Percentiles rank a stretch among this genome's conserved stretches.
These are phyloP conservation scores for Nezara viridula DNA, from an alignment of 2,888 invertebrate genomes.

Conservation along the genomic window DNA sequence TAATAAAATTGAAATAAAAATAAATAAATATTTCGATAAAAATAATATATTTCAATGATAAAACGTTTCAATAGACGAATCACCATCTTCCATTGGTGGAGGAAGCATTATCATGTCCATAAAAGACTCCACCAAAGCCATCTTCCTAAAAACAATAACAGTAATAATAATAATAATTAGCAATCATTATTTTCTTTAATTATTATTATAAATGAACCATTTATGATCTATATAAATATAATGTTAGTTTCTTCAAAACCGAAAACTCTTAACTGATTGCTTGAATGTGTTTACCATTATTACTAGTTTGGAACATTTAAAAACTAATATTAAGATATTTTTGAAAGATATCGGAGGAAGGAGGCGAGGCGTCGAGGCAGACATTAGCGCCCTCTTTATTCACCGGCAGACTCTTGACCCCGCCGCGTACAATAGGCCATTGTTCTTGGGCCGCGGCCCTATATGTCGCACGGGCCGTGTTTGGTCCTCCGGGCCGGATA, in stretches of 20 bases:
- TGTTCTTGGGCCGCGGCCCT: constrained; percentile 16
- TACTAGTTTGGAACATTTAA: too few species aligned
- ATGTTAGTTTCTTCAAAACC: too few species aligned
- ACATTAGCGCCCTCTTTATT: neutral
- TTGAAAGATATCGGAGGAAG: too few species aligned
- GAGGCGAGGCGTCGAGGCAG: neutral
- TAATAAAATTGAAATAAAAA: too few species aligned
- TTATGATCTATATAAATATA: too few species aligned
- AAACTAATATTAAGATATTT: too few species aligned
- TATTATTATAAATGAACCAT: neutral
- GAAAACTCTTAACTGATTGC: too few species aligned
- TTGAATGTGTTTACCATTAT: too few species aligned
- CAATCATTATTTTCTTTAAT: neutral
- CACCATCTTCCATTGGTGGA: neutral
- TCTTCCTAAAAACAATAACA: constrained; percentile 51
- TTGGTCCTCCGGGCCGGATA: constrained; percentile 11
- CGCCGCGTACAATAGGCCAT: constrained; percentile 53
- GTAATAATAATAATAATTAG: neutral
- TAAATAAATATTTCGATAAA: neutral
- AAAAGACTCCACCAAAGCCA: constrained; percentile 58
- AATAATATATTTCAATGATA: constrained; percentile 19
- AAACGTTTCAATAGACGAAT: neutral
- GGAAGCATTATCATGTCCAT: constrained; percentile 59
- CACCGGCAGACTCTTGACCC: neutral
- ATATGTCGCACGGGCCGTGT: constrained; percentile 27